Conservation (phyloP, 2,888 invertebrate species). For the Habroteleia sp. region DNA sequence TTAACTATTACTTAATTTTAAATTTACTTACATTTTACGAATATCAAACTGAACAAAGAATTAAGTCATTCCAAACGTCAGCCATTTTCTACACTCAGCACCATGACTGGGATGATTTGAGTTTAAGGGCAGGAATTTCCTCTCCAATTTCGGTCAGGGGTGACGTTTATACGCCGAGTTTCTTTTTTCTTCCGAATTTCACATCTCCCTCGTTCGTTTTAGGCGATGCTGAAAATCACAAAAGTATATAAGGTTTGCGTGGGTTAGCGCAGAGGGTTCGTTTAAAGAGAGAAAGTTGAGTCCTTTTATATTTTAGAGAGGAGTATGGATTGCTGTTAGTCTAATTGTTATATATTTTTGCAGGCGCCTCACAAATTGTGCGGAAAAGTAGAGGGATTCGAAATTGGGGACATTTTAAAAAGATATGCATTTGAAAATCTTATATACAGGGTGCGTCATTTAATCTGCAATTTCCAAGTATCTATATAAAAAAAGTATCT, state of each 20-base stretch:
- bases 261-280: constrained; percentile 61
- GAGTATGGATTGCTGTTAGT: constrained; percentile 72
- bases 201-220: constrained; percentile 8
- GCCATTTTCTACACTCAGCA: constrained; percentile 19
- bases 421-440: too few species aligned
- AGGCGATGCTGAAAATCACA: constrained; percentile 29
- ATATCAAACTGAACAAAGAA: too few species aligned
- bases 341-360: constrained; percentile 74
- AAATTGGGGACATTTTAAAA: neutral
- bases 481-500: too few species aligned
- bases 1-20: too few species aligned
- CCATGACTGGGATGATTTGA: constrained; percentile 14
- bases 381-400: constrained; percentile 23
- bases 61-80: constrained; percentile 17
- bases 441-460: too few species aligned
- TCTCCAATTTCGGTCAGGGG: constrained; percentile 34
- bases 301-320: constrained; percentile 26
- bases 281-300: constrained; percentile 55
- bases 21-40: too few species aligned
- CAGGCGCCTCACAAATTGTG: constrained; percentile 17
- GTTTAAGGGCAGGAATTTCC: constrained; percentile 35
- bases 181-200: constrained; percentile 31
- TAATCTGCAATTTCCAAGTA: too few species aligned
- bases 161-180: constrained; percentile 35
- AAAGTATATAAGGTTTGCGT: too few species aligned